These are phyloP conservation scores for Thryonomys swinderianus DNA, from an alignment of 2,113 vertebrate species.

Conservation along the genomic window DNA sequence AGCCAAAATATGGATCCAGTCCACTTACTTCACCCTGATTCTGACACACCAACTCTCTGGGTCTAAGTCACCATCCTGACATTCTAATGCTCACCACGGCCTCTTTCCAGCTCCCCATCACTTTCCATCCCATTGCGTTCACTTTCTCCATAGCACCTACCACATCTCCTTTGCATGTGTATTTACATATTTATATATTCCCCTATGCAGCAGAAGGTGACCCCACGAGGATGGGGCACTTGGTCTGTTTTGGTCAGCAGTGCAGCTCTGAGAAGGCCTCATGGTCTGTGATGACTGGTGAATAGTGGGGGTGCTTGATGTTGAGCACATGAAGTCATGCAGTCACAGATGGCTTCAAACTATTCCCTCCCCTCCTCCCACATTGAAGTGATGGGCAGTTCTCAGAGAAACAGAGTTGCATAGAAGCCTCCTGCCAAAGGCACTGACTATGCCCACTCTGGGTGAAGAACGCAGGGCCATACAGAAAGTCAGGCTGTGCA, in stretches of 20 bases:
- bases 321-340: not conserved
- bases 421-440: not conserved
- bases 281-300: fast-evolving
- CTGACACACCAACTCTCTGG: fast-evolving
- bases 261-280: not conserved
- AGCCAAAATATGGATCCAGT: not conserved
- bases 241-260: not conserved
- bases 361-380: not conserved
- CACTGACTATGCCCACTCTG: not conserved
- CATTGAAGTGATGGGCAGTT: not conserved
- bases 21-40: not conserved
- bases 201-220: not conserved
- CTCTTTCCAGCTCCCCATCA: fast-evolving
- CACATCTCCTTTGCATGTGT: not conserved
- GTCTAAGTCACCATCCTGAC: not conserved
- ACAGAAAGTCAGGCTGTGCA: not conserved
- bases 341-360: too few relatives aligned
- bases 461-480: not conserved
- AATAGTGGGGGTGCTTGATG: fast-evolving
- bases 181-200: not conserved
- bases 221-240: fast-evolving
- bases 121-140: not conserved
- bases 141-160: not conserved
- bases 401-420: not conserved
- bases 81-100: not conserved